Percentiles rank a stretch among this genome's conserved stretches.
Evolutionary conservation across 2,888 invertebrate species (phyloP).

Genomic region (Sympetrum striolatum): DNA sequence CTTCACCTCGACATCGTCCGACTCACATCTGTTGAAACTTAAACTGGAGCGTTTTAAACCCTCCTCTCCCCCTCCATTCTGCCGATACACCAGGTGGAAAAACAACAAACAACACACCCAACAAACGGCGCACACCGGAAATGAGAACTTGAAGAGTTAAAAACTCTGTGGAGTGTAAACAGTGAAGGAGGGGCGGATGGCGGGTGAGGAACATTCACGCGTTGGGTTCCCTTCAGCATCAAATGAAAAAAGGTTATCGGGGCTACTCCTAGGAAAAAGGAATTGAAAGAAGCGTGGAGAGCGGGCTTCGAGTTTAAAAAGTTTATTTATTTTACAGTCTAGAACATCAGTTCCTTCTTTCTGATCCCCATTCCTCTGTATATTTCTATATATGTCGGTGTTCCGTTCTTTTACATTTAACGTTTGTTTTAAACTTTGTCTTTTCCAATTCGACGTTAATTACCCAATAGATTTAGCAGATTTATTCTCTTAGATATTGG

Average conservation of each 20-base stretch:
- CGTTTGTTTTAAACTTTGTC: too few species aligned
- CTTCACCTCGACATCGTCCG: neutral
- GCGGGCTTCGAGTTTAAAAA: too few species aligned
- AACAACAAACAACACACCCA: conserved; percentile 26
- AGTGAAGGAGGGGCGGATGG: neutral
- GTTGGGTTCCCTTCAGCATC: neutral
- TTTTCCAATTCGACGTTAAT: too few species aligned
- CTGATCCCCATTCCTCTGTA: too few species aligned
- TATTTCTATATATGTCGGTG: too few species aligned
- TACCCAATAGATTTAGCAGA: too few species aligned
- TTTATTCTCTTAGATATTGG: too few species aligned
- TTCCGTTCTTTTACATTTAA: too few species aligned
- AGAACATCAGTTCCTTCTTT: too few species aligned
- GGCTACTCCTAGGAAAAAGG: neutral
- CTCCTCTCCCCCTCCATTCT: neutral
- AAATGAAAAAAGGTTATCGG: neutral
- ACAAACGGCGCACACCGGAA: conserved; percentile 35
- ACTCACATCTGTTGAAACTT: neutral
- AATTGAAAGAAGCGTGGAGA: neutral
- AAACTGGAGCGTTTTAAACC: neutral
- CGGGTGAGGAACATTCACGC: neutral
- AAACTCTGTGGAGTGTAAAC: conserved; percentile 13
- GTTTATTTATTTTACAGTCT: too few species aligned
- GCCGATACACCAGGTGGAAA: conserved; percentile 28
- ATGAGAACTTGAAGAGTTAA: conserved; percentile 5